Conservation (phyloP, 2,888 invertebrate species). For the Pharmacophagus antenor region DNA sequence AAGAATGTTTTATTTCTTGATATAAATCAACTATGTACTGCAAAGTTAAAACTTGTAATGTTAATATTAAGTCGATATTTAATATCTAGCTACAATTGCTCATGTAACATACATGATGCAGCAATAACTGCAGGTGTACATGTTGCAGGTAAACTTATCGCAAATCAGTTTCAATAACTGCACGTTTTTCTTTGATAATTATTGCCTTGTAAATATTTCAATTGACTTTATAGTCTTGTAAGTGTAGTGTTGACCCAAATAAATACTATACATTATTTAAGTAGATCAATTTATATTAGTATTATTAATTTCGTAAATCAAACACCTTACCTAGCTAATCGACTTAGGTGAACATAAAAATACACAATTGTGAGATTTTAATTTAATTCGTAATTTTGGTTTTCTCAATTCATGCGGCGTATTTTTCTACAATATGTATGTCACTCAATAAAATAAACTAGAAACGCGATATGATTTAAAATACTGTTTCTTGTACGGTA, state of each 20-base stretch:
- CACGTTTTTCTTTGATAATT: constrained; percentile 21
- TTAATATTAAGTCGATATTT: constrained; percentile 39
- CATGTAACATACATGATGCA: constrained; percentile 51
- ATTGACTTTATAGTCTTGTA: constrained; percentile 9
- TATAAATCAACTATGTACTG: too few relatives aligned
- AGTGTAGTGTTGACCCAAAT: constrained; percentile 25
- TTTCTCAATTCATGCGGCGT: too few relatives aligned
- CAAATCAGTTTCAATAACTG: constrained; percentile 12
- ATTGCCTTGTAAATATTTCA: constrained; percentile 23
- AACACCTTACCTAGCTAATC: too few relatives aligned
- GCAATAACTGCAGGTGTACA: constrained; percentile 22
- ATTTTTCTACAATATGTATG: too few relatives aligned
- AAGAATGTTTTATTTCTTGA: too few relatives aligned
- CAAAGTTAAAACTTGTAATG: not conserved
- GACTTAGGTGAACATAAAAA: too few relatives aligned
- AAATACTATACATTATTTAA: not conserved
- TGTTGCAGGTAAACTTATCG: not conserved
- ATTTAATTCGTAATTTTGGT: too few relatives aligned
- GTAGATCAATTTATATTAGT: not conserved
- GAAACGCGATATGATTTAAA: too few relatives aligned
- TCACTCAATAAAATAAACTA: too few relatives aligned
- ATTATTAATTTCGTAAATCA: too few relatives aligned
- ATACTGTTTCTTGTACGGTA: too few relatives aligned
- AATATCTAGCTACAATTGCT: constrained; percentile 50
- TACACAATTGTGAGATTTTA: too few relatives aligned